phyloP scores from a whole-genome alignment of 1,140 invertebrate genomes.

The Drosophila pseudoobscura region DNA sequence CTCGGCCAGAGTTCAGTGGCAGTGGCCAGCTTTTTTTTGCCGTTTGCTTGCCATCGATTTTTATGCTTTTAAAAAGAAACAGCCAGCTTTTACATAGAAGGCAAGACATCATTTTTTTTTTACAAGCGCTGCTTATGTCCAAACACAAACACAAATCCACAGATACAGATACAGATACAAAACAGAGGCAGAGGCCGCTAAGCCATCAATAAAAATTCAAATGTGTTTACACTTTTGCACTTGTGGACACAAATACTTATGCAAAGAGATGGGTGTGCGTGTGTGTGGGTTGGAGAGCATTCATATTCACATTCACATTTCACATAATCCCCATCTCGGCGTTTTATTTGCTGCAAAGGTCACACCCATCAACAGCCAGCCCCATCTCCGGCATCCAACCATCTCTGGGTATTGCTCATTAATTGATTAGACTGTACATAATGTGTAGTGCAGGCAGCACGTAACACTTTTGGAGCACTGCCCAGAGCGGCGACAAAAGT shows the following conservation, averaged over 20 bases:
- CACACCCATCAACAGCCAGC: constrained; percentile 11
- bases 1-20: constrained; percentile 35
- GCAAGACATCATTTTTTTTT: constrained; percentile 73
- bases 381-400: neutral
- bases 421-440: constrained; percentile 25
- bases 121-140: constrained; percentile 77
- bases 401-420: constrained; percentile 22
- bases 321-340: constrained; percentile 40
- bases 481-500: constrained; percentile 13
- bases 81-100: constrained; percentile 73
- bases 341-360: constrained; percentile 57
- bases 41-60: constrained; percentile 58
- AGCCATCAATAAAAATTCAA: constrained; percentile 76
- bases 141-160: constrained; percentile 14
- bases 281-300: constrained; percentile 49
- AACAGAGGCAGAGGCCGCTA: constrained; percentile 39
- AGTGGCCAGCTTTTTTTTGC: constrained; percentile 48
- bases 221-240: constrained; percentile 75
- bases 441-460: constrained; percentile 23
- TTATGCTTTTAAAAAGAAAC: constrained; percentile 63
- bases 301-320: constrained; percentile 37
- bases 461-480: constrained; percentile 26
- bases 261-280: neutral
- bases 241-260: constrained; percentile 30
- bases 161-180: neutral